These are phyloP conservation scores for Fringilla coelebs DNA, from an alignment of 2,797 vertebrate genomes.

Conservation along the genomic window DNA sequence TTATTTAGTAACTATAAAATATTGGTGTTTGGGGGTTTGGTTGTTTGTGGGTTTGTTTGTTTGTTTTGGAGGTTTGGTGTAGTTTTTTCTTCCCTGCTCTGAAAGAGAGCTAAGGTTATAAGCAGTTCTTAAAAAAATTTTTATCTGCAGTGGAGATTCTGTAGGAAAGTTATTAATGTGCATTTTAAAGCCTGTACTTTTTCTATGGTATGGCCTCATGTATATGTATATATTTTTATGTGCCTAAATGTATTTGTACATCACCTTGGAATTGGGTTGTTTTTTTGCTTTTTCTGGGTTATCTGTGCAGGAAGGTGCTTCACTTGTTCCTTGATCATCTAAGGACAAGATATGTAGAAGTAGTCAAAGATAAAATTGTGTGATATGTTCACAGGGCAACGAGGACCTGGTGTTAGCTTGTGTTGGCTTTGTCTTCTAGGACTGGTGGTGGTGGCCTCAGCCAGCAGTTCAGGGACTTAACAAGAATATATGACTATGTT, in stretches of 20 bases:
- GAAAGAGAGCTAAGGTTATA: neutral
- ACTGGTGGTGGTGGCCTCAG: neutral
- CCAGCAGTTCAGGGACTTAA: neutral
- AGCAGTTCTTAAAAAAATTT: neutral
- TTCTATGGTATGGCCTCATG: neutral
- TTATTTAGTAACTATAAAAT: neutral
- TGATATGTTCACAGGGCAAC: rapidly evolving
- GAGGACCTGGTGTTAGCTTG: neutral
- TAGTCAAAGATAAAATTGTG: neutral
- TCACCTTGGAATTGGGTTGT: neutral
- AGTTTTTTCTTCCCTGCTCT: neutral
- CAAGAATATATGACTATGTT: rapidly evolving
- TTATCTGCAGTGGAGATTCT: neutral
- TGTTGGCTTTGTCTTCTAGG: neutral
- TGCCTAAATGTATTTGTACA: neutral
- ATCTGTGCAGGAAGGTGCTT: neutral
- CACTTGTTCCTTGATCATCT: neutral
- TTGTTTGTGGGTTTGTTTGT: neutral
- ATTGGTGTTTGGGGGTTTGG: neutral
- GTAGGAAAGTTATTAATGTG: neutral
- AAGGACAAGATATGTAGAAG: rapidly evolving
- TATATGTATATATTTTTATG: neutral
- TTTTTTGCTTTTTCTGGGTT: neutral
- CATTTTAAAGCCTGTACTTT: neutral
- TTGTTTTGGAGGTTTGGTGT: neutral